Conservation (phyloP, 2,888 invertebrate genomes). For the Orchestes rusci region DNA sequence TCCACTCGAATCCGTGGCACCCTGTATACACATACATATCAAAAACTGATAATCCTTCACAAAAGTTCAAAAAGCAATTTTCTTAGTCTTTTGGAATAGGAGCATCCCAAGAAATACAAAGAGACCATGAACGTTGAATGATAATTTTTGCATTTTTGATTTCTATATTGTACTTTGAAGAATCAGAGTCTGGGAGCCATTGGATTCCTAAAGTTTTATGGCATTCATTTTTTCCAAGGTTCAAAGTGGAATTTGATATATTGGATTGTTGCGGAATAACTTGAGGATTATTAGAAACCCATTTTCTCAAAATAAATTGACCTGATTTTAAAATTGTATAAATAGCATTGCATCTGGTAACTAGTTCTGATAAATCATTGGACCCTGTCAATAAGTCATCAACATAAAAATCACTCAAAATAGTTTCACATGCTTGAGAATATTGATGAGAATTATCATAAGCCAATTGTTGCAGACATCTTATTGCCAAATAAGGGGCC, state of each 20-base stretch:
- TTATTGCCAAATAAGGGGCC: conserved; percentile 30
- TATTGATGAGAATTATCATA: conserved; percentile 20
- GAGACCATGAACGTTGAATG: conserved; percentile 18
- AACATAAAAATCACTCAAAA: conserved; percentile 32
- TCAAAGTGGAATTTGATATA: conserved; percentile 8
- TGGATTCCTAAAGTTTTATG: conserved; percentile 19
- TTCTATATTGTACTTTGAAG: conserved; percentile 12
- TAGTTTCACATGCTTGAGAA: conserved; percentile 19
- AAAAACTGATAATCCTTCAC: not conserved
- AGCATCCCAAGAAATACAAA: conserved; percentile 17
- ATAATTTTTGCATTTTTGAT: conserved; percentile 7
- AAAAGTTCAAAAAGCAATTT: not conserved
- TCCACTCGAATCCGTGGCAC: not conserved
- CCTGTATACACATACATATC: not conserved
- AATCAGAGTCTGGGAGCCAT: conserved; percentile 15
- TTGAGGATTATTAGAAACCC: conserved; percentile 5
- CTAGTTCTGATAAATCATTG: conserved; percentile 6
- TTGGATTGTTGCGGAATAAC: not conserved
- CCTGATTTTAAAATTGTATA: conserved; percentile 4
- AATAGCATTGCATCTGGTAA: conserved; percentile 2
- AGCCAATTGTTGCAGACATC: conserved; percentile 29
- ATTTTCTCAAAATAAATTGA: conserved; percentile 19
- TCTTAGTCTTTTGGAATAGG: conserved; percentile 12
- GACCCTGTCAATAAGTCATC: conserved; percentile 33
- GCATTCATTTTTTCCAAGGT: conserved; percentile 9